Evolutionary conservation across 2,888 invertebrate genomes (phyloP), one percentile per base, ranked within the genome.

Genomic region (Agrotis segetum): DNA sequence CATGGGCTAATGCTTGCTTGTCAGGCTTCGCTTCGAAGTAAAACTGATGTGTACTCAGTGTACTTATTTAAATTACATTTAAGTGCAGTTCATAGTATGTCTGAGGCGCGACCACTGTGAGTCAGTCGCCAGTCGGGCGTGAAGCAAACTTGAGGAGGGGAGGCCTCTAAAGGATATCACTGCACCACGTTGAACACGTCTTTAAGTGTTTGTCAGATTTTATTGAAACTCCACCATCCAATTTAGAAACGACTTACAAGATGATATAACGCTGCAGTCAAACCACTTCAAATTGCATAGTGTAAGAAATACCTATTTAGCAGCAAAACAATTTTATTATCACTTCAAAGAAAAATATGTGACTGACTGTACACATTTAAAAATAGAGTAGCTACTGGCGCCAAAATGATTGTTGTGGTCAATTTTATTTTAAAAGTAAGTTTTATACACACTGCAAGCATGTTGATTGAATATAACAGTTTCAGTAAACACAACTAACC

Each of bases 101-200:
- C 88, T 89, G 87, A 92, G 90, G 91, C 90, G 92, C 91, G 91
- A 91, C 90, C 88, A 81, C 79, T 86, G 82, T 94, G 94, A 95
- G 87, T 94, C 94, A 94, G 90, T 79, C 88, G 85, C 79, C 93
- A 91, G 88, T 92, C 90, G 90, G 87, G 94, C 95, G 93, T 94
- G 91, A 93, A 93, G 87, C 81, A 76, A 87, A 87, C 85, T 87
- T 60, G 71, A 85, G 75, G 88, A 90, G 92, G 93, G 94, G 94
- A 92, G 94, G 92, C 94, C 93, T 84, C 85, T 85, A 86, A 90
- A 91, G 93, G 93, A 89, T 93, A 92, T 89, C 89, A 86, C 77
- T 79, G 81, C 85, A 81, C 77, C 81, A 83, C 81, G 83, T 85
- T 87, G 81, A 74, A 79, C 70, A 74, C 71, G 74, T 79, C 72